phyloP scores from a whole-genome alignment of 1,140 invertebrate species.

The Laupala kohalensis region DNA sequence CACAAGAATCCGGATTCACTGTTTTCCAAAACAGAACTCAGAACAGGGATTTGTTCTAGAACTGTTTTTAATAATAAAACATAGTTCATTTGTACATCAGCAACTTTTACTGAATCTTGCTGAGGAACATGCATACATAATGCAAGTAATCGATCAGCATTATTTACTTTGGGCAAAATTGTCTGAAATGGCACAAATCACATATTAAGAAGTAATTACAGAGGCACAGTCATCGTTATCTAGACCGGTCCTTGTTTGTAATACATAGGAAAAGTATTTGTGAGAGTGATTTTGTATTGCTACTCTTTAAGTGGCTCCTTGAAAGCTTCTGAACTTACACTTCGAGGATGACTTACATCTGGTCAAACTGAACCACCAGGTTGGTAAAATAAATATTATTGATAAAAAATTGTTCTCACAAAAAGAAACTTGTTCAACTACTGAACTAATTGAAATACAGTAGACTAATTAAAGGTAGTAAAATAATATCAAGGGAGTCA shows the following conservation, averaged over 20 bases:
- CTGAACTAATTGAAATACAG: too few relatives aligned
- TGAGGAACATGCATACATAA: conserved; percentile 41
- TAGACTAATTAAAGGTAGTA: too few relatives aligned
- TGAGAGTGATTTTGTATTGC: too few relatives aligned
- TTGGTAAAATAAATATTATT: not conserved
- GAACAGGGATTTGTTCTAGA: conserved; percentile 51
- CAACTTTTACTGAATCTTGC: conserved; percentile 40
- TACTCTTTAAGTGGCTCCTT: too few relatives aligned
- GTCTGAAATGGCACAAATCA: conserved; percentile 25
- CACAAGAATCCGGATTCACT: conserved; percentile 44
- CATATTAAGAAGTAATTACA: not conserved
- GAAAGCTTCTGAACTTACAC: too few relatives aligned
- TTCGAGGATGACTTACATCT: too few relatives aligned
- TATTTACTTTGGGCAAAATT: conserved; percentile 38
- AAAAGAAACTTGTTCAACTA: not conserved
- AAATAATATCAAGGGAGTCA: too few relatives aligned
- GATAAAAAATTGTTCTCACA: not conserved
- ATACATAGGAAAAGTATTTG: too few relatives aligned
- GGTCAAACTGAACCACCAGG: too few relatives aligned
- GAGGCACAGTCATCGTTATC: not conserved
- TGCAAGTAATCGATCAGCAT: conserved; percentile 46
- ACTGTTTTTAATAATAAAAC: conserved; percentile 64
- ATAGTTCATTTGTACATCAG: conserved; percentile 67
- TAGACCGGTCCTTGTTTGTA: too few relatives aligned
- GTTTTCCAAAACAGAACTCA: conserved; percentile 42